phyloP scores from a whole-genome alignment of 2,888 invertebrate genomes.

The Troides aeacus region DNA sequence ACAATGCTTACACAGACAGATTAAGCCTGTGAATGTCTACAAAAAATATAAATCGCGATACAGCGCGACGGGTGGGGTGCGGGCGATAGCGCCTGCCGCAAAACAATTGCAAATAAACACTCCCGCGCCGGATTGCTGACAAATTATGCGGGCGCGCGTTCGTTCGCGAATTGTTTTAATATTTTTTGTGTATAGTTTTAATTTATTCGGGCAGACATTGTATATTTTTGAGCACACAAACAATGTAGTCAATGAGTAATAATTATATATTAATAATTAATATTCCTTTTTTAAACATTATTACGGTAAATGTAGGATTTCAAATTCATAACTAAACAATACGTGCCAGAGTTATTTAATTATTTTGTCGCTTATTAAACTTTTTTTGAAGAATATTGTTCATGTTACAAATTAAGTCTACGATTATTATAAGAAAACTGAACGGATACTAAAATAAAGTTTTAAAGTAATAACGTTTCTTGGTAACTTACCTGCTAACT shows the following conservation, averaged over 20 bases:
- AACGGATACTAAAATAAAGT: background rate
- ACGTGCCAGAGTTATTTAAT: too few species aligned
- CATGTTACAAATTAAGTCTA: too few species aligned
- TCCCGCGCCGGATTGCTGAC: constrained; percentile 10
- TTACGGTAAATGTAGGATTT: too few species aligned
- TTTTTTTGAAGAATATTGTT: too few species aligned
- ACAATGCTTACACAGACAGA: background rate
- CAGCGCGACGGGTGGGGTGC: background rate
- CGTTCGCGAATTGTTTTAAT: background rate
- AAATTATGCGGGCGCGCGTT: constrained; percentile 21
- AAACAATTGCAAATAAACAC: constrained; percentile 25
- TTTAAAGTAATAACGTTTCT: background rate
- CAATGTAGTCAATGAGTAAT: too few species aligned
- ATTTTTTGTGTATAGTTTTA: background rate
- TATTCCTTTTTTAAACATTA: too few species aligned
- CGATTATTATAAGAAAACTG: too few species aligned
- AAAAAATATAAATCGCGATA: constrained; percentile 8
- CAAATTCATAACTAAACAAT: too few species aligned
- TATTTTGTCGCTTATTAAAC: too few species aligned
- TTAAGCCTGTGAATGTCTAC: background rate
- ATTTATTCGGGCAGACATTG: too few species aligned
- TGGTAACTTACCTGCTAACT: background rate
- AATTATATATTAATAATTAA: too few species aligned
- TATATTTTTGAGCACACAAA: too few species aligned
- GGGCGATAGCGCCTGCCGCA: constrained; percentile 22